Evolutionary conservation across 2,888 invertebrate species (phyloP).

Genomic region (Dryadula phaetusa): DNA sequence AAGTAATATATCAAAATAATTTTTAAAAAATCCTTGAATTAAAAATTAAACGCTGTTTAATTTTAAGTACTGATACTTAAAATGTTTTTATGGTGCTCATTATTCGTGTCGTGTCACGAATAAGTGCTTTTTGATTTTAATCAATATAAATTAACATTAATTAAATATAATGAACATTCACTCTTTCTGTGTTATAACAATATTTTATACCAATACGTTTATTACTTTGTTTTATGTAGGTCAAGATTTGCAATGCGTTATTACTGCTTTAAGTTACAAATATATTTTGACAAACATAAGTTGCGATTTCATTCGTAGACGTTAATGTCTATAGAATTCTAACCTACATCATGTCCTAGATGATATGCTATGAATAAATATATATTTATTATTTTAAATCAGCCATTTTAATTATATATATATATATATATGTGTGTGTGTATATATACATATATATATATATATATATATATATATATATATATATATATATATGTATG

Average conservation of each 20-base stretch:
- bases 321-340: not conserved
- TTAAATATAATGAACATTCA: conserved; percentile 38
- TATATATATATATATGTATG: too few relatives aligned
- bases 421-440: too few relatives aligned
- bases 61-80: conserved; percentile 27
- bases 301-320: not conserved
- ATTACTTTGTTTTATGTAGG: conserved; percentile 29
- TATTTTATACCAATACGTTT: conserved; percentile 25
- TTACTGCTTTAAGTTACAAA: conserved; percentile 11
- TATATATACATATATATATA: too few relatives aligned
- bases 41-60: conserved; percentile 26
- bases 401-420: too few relatives aligned
- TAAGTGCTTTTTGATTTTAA: conserved; percentile 36
- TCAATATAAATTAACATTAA: conserved; percentile 38
- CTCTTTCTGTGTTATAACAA: conserved; percentile 8
- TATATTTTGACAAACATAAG: conserved; percentile 1
- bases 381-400: not conserved
- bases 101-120: conserved; percentile 38
- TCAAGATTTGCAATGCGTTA: conserved; percentile 33
- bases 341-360: not conserved
- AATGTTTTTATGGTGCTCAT: conserved; percentile 39
- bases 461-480: too few relatives aligned
- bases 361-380: not conserved
- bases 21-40: conserved; percentile 1
- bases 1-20: not conserved